Evolutionary conservation across 53 echinoderm and acorn worm genomes (phyloP), one percentile per base, ranked within the genome.

Genomic region (Holothuria scabra): DNA sequence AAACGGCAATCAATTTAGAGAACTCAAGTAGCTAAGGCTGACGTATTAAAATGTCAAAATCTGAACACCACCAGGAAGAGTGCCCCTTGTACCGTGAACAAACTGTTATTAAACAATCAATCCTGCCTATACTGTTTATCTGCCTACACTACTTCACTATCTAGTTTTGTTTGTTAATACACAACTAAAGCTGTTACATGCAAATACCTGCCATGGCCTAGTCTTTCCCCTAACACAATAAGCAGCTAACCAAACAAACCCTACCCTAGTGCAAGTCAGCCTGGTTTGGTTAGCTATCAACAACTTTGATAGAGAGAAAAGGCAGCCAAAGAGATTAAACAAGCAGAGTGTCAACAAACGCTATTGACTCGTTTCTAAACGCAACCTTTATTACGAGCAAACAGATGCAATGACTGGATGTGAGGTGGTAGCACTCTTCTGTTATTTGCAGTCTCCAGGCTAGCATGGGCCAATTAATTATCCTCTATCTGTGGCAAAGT

Each of bases 91-190:
- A 67, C 69, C 59, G 70, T 59, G 72, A 84, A 35, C 69, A 84
- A 49, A 84, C 59, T 57, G 84, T 71, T 83, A 83, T 52, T 83
- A 72, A 78, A 56, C 32, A 78, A 78, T 78, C 78, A 78, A 78
- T 46, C 56, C 46, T 78, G 78, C 52, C 58, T 28, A 32, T 32
- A 30, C 32, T 56, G 57, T 78, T 78, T 78, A 78, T 58, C 78
- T 49, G 78, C 28, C 78, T 57, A 59, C 78, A 78, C 26, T 31
- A 26, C 56, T 58, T 29, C 32, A 57, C 56, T 78, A 58, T 78
- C 78, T 78, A 56, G 56, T 58, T 31, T 20, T 81, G 82, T 81
- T 81, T 81, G 82, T 59, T 79, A 79, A 79, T 20, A 79, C 79
- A 79, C 79, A 79, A 79, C 79, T 59, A 56, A 79, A 79, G 59